Evolutionary conservation across 2,113 vertebrate genomes (phyloP), one percentile per base, ranked within the genome.

Genomic region (Protobothrops flavoviridis): DNA sequence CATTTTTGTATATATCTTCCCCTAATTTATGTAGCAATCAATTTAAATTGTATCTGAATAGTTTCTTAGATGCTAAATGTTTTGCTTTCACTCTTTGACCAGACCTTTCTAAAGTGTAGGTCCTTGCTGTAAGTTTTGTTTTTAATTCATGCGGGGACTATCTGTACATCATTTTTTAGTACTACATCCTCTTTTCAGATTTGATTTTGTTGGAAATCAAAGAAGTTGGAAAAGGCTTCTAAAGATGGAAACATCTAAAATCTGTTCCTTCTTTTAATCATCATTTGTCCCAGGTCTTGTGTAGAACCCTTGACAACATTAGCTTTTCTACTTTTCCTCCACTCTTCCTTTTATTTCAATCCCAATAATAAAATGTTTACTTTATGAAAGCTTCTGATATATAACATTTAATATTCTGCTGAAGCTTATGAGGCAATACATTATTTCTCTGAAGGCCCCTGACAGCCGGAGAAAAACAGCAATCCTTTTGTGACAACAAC

Each of bases 231-330:
- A 93, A 57, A 90, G n/a, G 91, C 53, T 93, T 81, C 57, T 59
- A 90, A 57, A 95, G 89, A 39, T 93, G 57, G 90, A 26, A 89
- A 21, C 29, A n/a, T 91, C 93, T 96, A 56, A 29, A 39, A 95
- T 90, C 91, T 4, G 0, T 86, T 15, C 1, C 24, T 92, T 91
- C 50, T 87, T 86, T 86, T 90, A 91, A 29, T 90, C 55, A 33
- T 93, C 48, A 29, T 91, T 43, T 23, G 45, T 57, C 93, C 69
- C 50, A 43, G 5, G 59, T 12, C 87, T 43, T 92, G 1, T 33
- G 91, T 50, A 91, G 17, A 53, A 89, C 45, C 91, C 90, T 50
- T 24, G 89, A 17, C 94, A 92, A 94, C 0, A 91, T 95, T 92
- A 88, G 81, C 26, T 94, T 21, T 93, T 21, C 39, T 21, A 88